Evolutionary conservation across 1,140 invertebrate genomes (phyloP).

Genomic region (Penaeus japonicus): DNA sequence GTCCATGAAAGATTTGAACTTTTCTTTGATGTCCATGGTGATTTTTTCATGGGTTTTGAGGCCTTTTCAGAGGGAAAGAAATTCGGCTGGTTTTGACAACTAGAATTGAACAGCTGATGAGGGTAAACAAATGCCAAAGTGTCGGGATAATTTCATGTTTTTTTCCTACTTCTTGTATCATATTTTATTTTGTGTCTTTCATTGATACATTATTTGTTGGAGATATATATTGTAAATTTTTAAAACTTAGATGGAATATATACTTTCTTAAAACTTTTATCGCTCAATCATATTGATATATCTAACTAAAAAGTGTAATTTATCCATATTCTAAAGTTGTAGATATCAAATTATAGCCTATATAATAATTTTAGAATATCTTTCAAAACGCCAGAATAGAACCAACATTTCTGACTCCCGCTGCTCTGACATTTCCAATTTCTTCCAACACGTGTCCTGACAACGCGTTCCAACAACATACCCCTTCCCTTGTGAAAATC

Average conservation of each 20-base stretch:
- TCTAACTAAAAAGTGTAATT: no score
- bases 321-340: no score
- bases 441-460: neutral
- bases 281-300: no score
- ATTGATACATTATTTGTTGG: no score
- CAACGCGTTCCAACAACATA: conserved; percentile 15
- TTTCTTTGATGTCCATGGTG: conserved; percentile 59
- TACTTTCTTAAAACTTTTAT: no score
- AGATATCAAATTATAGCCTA: no score
- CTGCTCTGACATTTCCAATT: no score
- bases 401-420: no score
- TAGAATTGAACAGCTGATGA: conserved; percentile 13
- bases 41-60: neutral
- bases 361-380: no score
- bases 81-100: neutral
- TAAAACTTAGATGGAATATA: no score
- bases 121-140: conserved; percentile 29
- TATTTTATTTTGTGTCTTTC: neutral
- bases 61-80: neutral
- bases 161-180: neutral
- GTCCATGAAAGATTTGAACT: conserved; percentile 59
- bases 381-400: no score
- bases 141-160: neutral
- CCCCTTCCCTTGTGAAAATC: neutral
- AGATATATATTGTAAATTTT: no score